Evolutionary conservation across 1,140 invertebrate genomes (phyloP).

Genomic region (Lucilia cuprina): DNA sequence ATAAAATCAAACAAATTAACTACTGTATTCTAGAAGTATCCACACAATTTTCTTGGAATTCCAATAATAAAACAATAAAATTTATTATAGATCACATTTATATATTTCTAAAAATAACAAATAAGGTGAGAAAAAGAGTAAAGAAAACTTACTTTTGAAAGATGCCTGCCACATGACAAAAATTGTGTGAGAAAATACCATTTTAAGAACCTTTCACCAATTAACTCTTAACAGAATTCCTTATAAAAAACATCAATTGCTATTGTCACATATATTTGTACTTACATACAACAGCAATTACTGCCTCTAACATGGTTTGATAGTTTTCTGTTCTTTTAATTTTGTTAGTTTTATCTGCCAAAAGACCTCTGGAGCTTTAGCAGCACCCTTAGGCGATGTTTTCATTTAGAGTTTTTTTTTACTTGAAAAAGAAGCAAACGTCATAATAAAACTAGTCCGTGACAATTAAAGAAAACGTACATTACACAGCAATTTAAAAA

Average conservation of each 20-base stretch:
- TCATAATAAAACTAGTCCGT: constrained; percentile 29
- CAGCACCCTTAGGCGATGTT: not conserved
- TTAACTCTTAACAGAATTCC: constrained; percentile 7
- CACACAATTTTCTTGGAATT: no score
- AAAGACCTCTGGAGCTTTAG: not conserved
- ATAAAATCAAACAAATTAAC: no score
- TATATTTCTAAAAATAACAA: no score
- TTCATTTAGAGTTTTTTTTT: not conserved
- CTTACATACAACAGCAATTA: not conserved
- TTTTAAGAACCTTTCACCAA: constrained; percentile 29
- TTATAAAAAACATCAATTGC: not conserved
- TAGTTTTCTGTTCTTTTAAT: not conserved
- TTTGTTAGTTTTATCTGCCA: no score
- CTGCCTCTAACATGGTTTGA: not conserved
- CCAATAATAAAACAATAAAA: no score
- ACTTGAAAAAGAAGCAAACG: not conserved
- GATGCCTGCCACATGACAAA: not conserved
- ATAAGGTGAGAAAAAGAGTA: no score
- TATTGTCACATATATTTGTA: not conserved
- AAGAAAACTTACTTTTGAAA: no score
- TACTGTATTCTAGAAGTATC: no score
- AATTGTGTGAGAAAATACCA: constrained; percentile 30
- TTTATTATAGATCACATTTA: no score
- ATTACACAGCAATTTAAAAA: not conserved
- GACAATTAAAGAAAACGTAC: constrained; percentile 21